Base-by-base conservation (phyloP, 2,797 vertebrate species). In the Ctenopoma multispine region DNA sequence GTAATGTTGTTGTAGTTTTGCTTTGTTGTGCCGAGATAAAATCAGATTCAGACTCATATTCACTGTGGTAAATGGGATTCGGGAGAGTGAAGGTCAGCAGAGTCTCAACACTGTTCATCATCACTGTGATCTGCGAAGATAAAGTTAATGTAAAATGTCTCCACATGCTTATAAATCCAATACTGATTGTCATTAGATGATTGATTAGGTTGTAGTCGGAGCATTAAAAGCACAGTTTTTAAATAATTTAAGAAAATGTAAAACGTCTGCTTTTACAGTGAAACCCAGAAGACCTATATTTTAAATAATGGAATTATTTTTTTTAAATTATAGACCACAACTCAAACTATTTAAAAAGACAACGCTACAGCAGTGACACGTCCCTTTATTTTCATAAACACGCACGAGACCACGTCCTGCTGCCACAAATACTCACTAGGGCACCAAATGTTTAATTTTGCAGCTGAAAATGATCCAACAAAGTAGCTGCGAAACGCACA, bases 81-180 rank as follows among this genome's bases (percentile, higher is more conserved):
- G 43, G 48, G 17, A 46, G 63, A 57, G 47, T 53, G 55, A 41
- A 69, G 55, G 64, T 69, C 59, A 55, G 48, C 21, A 7, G 29
- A 41, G 31, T 6, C 24, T 31, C 34, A 4, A 20, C n/a, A 40
- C 36, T 11, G 14, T 49, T 61, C 61, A 41, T 61, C 56, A 61
- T 58, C 64, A 27, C 10, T 8, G 18, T 56, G 21, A 62, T 72
- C 56, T 50, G 7, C 8, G 34, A 0, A 8, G 51, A 58, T 71
- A 61, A 49, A 23, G 43, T 13, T 62, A 43, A 60, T 31, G 50
- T 36, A 29, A 61, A 74, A 47, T 12, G 56, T 50, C 61, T 34
- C 55, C 27, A 57, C 21, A 9, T 11, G 43, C 55, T 24, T 24
- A 38, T 53, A 20, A 47, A 13, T 40, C 38, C 38, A 40, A 12